Evolutionary conservation across 1,140 invertebrate genomes (phyloP).

Genomic region (Drosophila carrolli): DNA sequence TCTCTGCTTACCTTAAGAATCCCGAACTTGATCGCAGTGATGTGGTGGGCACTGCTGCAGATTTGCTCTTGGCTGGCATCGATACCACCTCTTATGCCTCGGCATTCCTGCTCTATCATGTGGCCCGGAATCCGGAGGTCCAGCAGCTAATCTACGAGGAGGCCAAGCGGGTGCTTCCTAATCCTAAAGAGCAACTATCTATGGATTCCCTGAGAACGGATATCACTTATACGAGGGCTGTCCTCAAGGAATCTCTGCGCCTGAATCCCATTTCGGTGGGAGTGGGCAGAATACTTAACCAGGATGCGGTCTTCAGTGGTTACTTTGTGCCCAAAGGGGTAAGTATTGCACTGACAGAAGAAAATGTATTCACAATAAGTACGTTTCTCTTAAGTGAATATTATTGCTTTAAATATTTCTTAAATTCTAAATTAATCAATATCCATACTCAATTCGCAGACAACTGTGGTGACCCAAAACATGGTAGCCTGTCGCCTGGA

Average conservation of each 20-base stretch:
- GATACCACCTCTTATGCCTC: conserved; percentile 94
- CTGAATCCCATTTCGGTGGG: conserved; percentile 94
- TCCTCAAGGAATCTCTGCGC: conserved; percentile 93
- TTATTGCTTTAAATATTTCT: neutral
- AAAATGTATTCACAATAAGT: no score
- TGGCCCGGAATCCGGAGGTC: conserved; percentile 89
- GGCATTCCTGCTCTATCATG: conserved; percentile 92
- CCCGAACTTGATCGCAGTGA: conserved; percentile 90
- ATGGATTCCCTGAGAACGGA: conserved; percentile 86
- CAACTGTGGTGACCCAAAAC: conserved; percentile 94
- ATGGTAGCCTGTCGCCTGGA: conserved; percentile 90
- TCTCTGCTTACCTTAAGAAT: conserved; percentile 89
- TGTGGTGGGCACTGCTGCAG: conserved; percentile 91
- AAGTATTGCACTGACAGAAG: conserved; percentile 78
- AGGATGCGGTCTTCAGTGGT: conserved; percentile 91
- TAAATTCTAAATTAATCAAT: neutral
- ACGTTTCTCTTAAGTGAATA: no score
- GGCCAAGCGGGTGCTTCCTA: conserved; percentile 86
- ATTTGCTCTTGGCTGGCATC: conserved; percentile 93
- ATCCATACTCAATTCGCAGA: conserved; percentile 86
- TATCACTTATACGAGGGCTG: conserved; percentile 91
- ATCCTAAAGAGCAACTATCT: conserved; percentile 86
- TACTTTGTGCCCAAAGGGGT: conserved; percentile 94
- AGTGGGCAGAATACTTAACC: conserved; percentile 90
- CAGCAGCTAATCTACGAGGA: conserved; percentile 91